Conservation (phyloP, 2,113 vertebrate species). For the Steatornis caripensis region DNA sequence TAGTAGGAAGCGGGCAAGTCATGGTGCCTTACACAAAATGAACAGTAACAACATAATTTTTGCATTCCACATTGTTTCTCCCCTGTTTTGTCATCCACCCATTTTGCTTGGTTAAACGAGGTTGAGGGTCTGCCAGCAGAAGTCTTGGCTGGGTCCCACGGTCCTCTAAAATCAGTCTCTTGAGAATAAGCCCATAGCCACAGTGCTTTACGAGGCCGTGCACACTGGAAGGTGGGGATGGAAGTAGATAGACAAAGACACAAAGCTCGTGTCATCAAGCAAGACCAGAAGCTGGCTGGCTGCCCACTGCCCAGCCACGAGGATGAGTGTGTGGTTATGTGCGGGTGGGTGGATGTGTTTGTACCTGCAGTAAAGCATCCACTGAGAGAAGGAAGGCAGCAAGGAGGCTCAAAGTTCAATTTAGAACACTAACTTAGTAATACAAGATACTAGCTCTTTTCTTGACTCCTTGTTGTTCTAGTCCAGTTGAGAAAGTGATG, state of each 20-base stretch:
- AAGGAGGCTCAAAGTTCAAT: not conserved
- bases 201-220: not conserved
- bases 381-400: not conserved
- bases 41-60: not conserved
- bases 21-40: not conserved
- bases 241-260: not conserved
- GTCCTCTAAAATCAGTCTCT: not conserved
- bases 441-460: not conserved
- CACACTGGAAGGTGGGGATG: not conserved
- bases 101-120: not conserved
- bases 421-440: not conserved
- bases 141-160: not conserved
- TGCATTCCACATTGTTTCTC: rapidly evolving
- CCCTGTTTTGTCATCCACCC: not conserved
- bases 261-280: not conserved
- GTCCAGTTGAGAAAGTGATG: not conserved
- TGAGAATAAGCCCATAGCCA: not conserved
- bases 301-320: not conserved
- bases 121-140: not conserved
- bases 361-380: not conserved
- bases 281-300: not conserved
- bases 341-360: not conserved
- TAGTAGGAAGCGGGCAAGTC: not conserved
- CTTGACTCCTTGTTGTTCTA: not conserved
- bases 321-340: no score